A percentile compares a stretch with the other conserved stretches of the same genome.
phyloP scores from a whole-genome alignment of 2,888 invertebrate genomes.

The Pocota personata region DNA sequence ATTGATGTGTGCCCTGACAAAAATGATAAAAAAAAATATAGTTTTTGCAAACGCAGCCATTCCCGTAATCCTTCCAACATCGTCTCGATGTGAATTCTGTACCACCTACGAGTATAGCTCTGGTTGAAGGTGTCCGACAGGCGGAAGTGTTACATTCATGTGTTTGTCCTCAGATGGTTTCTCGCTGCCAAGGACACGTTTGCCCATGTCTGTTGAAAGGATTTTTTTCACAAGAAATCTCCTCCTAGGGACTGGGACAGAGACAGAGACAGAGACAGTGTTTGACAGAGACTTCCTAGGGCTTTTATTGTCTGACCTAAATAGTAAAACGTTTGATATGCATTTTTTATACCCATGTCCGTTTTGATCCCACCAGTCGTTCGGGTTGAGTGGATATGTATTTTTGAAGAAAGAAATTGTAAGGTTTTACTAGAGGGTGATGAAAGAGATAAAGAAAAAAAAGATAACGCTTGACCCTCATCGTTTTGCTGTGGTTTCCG shows the following conservation, averaged over 20 bases:
- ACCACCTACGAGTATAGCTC: not conserved
- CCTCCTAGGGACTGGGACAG: not conserved
- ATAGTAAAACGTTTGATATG: conserved; percentile 22
- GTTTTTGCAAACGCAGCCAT: not conserved
- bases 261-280: not conserved
- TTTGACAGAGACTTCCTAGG: conserved; percentile 17
- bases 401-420: not conserved
- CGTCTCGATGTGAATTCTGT: not conserved
- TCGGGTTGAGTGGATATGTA: conserved; percentile 3
- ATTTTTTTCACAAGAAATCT: not conserved
- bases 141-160: conserved; percentile 23
- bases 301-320: conserved; percentile 26
- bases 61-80: not conserved
- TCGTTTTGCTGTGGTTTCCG: conserved; percentile 10
- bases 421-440: not conserved
- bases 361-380: not conserved
- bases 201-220: not conserved
- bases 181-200: conserved; percentile 4
- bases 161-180: conserved; percentile 11
- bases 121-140: not conserved
- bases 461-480: conserved; percentile 24
- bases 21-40: not conserved
- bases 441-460: not conserved
- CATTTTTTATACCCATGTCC: conserved; percentile 9
- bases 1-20: conserved; percentile 1